Base-by-base conservation (phyloP, 2,888 invertebrate species). In the Lycaena phlaeas region DNA sequence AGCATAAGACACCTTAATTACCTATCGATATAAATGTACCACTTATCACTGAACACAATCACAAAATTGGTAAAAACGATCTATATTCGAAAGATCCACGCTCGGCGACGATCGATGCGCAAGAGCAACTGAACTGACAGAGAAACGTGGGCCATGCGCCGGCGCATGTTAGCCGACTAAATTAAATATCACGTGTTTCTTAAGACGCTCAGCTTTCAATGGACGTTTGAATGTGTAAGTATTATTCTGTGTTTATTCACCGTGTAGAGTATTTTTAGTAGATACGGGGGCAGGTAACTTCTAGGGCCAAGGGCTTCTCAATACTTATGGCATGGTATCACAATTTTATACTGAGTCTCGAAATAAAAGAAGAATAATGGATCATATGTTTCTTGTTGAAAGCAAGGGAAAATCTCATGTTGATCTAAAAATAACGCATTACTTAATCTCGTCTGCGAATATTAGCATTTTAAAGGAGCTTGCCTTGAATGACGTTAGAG, bases 101-200 rank as follows among this genome's bases (percentile, higher is more conserved):
- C 56, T 29, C 60, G 43, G 45, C 64, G 46, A 55, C 64, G 71
- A 71, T 75, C 78, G 71, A 77, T 74, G 71, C 70, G 57, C 65
- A 62, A 68, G 67, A 68, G 67, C 75, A 67, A 82, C 81, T 81
- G 81, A 66, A 82, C 81, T 81, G 81, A 74, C 78, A 72, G 63
- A 59, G 60, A 53, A 64, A 68, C 67, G 61, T 54, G 50, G 46
- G 48, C 61, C 69, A 65, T 78, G 79, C 79, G 81, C 72, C 59
- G 51, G 82, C 78, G 79, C 77, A 50, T 61, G 52, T 60, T 53
- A 66, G 28, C 55, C 70, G 61, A 46, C 63, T 51, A 44, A 63
- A 39, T 75, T 63, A 2, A 63, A 62, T 61, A 58, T 39, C 44
- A 29, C 30, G 22, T 6, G 5, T 41, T 49, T 43, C 42, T 41